Base-by-base conservation (phyloP, 2,888 invertebrate genomes). In the Phorcus lineatus region DNA sequence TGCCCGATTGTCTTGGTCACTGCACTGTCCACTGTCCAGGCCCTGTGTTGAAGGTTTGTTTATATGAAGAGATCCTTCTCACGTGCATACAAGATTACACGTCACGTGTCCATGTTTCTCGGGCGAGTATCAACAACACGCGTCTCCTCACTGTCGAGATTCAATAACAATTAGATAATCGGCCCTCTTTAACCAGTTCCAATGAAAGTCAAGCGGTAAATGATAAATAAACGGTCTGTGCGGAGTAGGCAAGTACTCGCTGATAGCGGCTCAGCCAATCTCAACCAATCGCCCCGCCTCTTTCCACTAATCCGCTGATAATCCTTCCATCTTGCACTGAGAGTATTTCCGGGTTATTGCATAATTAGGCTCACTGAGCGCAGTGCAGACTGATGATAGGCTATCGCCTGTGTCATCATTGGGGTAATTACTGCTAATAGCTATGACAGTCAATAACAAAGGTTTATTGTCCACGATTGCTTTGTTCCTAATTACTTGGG, bases 261-360 rank as follows among this genome's bases (percentile, higher is more conserved):
- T 62, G 62, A 62, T 62, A 62, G 28, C 47, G 62, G n/a, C 62
- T 0, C 62, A 16, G 62, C 62, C 62, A 28, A 62, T 31, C 16
- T 19, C 17, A 36, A 70, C n/a, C 70, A 36, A 70, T 40, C 19
- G 36, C 40, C 70, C 70, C 36, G 36, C 70, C 70, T 70, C 70
- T 70, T 70, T 70, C 36, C 28, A 31, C 70, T 70, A 70, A 70
- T 70, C 70, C 70, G 70, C 70, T 13, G 19, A 40, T 19, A 36
- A 28, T 57, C 31, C 70, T 16, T 36, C 70, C 36, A 36, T 31
- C 31, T 70, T 40, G 31, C 40, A 13, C 17, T 31, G 19, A 4
- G 70, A 36, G 36, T 70, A 40, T 70, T 70, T 70, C 70, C 70
- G 70, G 70, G 70, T 70, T 70, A 40, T 70, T 70, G 70, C 70